Base-by-base conservation (phyloP, 1,140 invertebrate species). In the Pseudoatta argentina region DNA sequence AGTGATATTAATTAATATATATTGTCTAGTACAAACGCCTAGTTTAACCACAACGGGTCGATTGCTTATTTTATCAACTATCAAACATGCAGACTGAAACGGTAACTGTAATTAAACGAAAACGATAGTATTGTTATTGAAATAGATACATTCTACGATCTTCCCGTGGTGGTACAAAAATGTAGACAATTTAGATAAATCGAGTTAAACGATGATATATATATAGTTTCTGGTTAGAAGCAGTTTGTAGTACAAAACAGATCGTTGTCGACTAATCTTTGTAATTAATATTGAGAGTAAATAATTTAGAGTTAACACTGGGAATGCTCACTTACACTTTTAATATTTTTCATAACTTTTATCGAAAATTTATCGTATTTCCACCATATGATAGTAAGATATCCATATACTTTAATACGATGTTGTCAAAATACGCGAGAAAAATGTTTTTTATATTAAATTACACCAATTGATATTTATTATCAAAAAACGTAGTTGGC, bases 151-250 rank as follows among this genome's bases (percentile, higher is more conserved):
- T 30, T 34, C 63, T 21, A 21, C 85, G 67, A 92, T 93, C 92
- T 66, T 92, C 86, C 92, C 92, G 92, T 89, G 76, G 90, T 91
- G 88, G 91, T 90, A 85, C 87, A 76, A 90, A 83, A 90, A 89
- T 87, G 93, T 94, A 94, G 93, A 91, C 88, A 89, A 93, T 64
- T 92, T 94, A 94, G 93, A 93, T 64, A 91, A 86, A 91, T 93
- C 92, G 85, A 94, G 81, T 89, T 94, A 88, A 92, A 92, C 88
- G 87, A 92, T 91, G 91, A 90, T 44, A 44, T 44, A 86, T 44
- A 86, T 69, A 91, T 92, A 90, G 89, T 90, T 87, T 89, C 88
- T 93, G 92, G 87, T 92, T 94, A 94, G 93, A 93, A 88, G 90
- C 92, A 93, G 91, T 92, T 86, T 86, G 94, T 94, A 94, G 93